phyloP scores from a whole-genome alignment of 2,888 invertebrate genomes.

The Oxystoma pomonae region DNA sequence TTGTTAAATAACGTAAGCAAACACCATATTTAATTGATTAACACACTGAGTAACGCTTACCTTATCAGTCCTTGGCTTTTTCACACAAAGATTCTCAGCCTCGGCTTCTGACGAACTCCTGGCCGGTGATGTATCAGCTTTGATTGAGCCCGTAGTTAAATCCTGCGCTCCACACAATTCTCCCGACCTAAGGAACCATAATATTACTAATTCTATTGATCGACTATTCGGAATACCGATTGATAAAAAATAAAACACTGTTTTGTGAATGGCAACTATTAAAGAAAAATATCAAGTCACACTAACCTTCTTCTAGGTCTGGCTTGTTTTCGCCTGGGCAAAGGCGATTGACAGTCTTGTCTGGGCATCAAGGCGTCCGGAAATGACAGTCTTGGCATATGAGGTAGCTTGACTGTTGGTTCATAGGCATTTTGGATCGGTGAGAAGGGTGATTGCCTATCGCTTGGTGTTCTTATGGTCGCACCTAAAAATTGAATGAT shows the following conservation, averaged over 20 bases:
- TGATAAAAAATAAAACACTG: too few species aligned
- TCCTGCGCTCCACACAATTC: conserved; percentile 64
- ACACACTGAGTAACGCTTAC: too few species aligned
- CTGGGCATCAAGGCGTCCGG: conserved; percentile 42
- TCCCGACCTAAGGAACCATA: conserved; percentile 62
- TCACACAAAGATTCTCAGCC: conserved; percentile 60
- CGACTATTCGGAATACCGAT: too few species aligned
- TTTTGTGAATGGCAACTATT: too few species aligned
- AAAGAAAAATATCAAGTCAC: too few species aligned
- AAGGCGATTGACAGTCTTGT: conserved; percentile 60
- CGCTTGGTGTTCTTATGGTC: conserved; percentile 13
- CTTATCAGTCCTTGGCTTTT: conserved; percentile 42
- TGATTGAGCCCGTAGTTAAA: conserved; percentile 47
- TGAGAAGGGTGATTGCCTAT: conserved; percentile 40
- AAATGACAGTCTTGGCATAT: conserved; percentile 48
- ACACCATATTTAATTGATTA: too few species aligned
- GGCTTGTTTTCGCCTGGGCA: conserved; percentile 81
- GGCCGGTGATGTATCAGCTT: conserved; percentile 33
- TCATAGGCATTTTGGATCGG: conserved; percentile 48
- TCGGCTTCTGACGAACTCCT: conserved; percentile 39
- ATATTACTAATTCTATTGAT: too few species aligned
- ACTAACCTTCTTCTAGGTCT: conserved; percentile 39
- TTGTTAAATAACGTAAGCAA: too few species aligned
- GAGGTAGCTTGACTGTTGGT: conserved; percentile 47
- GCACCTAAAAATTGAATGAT: conserved; percentile 10